Conservation (phyloP, 1,140 invertebrate species). For the Streblospio benedicti region DNA sequence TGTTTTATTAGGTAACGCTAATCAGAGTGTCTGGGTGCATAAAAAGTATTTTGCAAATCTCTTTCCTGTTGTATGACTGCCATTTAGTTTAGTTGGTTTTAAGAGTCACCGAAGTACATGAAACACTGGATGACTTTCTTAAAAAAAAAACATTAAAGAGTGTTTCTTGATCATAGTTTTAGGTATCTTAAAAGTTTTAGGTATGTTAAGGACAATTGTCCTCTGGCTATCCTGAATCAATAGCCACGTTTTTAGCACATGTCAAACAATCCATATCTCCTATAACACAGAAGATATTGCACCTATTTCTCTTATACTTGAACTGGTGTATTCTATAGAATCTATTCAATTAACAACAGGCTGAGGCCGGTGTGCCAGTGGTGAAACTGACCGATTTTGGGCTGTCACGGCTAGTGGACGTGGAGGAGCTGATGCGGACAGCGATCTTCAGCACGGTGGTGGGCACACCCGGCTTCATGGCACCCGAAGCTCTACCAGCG, state of each 20-base stretch:
- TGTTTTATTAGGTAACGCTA: not conserved
- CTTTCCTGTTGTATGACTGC: not conserved
- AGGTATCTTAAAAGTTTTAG: no score
- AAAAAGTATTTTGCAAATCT: not conserved
- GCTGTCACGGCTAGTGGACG: not conserved
- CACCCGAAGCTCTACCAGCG: not conserved
- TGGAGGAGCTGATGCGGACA: not conserved
- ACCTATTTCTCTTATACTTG: no score
- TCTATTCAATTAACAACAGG: not conserved
- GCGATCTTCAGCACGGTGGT: not conserved
- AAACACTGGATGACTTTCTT: no score
- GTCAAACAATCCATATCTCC: no score
- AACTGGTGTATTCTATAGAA: not conserved
- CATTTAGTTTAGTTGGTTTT: no score
- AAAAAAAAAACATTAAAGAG: no score
- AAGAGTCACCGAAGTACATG: no score
- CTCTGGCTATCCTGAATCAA: no score
- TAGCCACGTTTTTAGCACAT: not conserved
- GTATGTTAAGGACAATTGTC: no score
- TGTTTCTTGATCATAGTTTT: no score
- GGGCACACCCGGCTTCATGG: slow-evolving; percentile 3
- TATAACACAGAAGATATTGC: no score
- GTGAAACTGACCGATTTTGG: slow-evolving; percentile 1
- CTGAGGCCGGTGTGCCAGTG: not conserved
- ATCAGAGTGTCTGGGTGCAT: not conserved